Conservation (phyloP, 2,888 invertebrate species). For the Pristionchus fissidentatus region DNA sequence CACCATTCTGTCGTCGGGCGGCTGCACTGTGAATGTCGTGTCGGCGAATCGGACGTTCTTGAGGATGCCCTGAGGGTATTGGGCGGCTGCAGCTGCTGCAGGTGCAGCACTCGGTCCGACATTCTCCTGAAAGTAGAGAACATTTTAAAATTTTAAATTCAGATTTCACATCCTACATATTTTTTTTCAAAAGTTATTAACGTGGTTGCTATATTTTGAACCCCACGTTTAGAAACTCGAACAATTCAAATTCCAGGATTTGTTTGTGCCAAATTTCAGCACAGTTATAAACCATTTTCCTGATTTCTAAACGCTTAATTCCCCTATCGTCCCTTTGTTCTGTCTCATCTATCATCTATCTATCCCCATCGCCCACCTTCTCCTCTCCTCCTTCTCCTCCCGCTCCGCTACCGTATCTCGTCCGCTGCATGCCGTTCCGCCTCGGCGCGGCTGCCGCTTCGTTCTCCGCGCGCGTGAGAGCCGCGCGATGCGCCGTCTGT, state of each 20-base stretch:
- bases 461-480: background rate
- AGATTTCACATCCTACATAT: no score
- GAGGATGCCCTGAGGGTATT: background rate
- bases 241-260: no score
- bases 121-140: conserved; percentile 1
- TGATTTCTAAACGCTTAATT: no score
- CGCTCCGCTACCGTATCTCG: no score
- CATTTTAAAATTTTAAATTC: background rate
- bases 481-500: background rate
- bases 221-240: no score
- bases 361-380: background rate
- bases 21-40: background rate
- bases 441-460: background rate
- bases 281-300: no score
- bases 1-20: background rate
- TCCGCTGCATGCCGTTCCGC: background rate
- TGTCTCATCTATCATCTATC: background rate
- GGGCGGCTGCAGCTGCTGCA: background rate
- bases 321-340: background rate
- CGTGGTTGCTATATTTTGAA: no score
- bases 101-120: background rate
- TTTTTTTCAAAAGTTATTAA: no score
- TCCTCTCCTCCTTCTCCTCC: background rate
- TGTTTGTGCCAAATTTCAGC: no score
- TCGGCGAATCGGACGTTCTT: conserved; percentile 2